Conservation (phyloP, 1,140 invertebrate genomes). For the Caerostris extrusa region DNA sequence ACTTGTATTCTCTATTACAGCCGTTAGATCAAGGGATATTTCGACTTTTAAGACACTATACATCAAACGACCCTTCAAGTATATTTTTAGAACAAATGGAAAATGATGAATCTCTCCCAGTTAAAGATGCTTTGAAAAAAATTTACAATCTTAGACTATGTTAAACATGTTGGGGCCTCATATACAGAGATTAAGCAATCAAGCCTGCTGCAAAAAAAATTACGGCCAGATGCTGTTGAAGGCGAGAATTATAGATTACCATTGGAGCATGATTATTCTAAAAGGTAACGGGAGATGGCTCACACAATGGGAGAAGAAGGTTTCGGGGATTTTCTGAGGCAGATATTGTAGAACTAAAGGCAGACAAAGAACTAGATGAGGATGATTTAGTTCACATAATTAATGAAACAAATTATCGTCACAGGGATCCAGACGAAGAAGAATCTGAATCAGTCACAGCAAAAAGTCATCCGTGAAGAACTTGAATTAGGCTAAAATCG, state of each 20-base stretch:
- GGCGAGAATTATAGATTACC: background rate
- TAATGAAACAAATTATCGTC: too few relatives aligned
- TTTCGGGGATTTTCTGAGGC: background rate
- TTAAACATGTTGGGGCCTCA: background rate
- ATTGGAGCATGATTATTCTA: background rate
- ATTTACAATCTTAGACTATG: background rate
- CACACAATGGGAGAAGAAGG: background rate
- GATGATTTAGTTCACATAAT: too few relatives aligned
- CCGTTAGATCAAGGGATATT: conserved; percentile 4
- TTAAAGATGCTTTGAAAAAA: background rate
- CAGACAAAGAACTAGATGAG: background rate
- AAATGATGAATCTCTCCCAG: background rate
- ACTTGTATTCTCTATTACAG: background rate
- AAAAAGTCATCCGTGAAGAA: too few relatives aligned
- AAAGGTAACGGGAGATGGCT: background rate
- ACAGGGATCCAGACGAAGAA: too few relatives aligned
- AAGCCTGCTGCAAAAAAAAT: background rate
- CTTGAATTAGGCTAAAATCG: too few relatives aligned
- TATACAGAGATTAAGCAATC: background rate
- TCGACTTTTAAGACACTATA: background rate
- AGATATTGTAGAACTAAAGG: conserved; percentile 5
- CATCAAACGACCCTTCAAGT: background rate
- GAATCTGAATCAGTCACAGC: too few relatives aligned
- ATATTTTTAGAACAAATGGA: conserved; percentile 13
- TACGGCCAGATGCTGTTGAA: background rate